Conservation (phyloP, 2,113 vertebrate species). For the Burhinus oedicnemus region DNA sequence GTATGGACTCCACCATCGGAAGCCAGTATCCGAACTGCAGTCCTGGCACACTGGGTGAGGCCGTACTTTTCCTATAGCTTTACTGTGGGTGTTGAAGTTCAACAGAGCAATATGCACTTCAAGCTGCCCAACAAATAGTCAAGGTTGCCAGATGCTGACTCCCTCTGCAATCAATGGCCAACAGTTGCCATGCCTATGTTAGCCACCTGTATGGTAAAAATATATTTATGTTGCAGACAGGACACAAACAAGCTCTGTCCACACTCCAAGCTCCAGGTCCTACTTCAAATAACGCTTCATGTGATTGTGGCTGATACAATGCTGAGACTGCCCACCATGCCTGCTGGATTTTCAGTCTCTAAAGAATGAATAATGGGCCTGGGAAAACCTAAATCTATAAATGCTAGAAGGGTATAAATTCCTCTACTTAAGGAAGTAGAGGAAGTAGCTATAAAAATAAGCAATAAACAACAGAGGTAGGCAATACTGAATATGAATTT, state of each 20-base stretch:
- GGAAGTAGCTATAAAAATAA: conserved; percentile 25
- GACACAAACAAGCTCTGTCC: neutral
- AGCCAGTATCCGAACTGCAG: neutral
- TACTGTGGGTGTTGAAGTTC: neutral
- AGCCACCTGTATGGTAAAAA: neutral
- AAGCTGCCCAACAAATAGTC: neutral
- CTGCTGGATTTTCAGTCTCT: neutral
- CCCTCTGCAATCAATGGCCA: neutral
- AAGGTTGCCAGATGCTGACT: neutral
- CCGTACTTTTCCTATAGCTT: neutral
- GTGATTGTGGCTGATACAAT: neutral
- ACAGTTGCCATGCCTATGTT: neutral
- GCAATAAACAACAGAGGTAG: neutral
- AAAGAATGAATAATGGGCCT: neutral
- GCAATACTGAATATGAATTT: neutral
- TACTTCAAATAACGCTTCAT: neutral
- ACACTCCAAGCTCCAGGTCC: neutral
- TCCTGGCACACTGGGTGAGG: neutral
- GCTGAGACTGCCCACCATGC: neutral
- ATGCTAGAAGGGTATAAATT: neutral
- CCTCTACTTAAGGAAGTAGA: neutral
- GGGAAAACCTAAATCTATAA: neutral
- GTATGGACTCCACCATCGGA: fast-evolving
- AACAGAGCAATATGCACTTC: neutral
- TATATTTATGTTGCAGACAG: neutral